Percentiles rank a stretch among this genome's conserved stretches.
These are phyloP conservation scores for Trachelus iudaicus DNA, from an alignment of 2,888 invertebrate species.

Conservation along the genomic window DNA sequence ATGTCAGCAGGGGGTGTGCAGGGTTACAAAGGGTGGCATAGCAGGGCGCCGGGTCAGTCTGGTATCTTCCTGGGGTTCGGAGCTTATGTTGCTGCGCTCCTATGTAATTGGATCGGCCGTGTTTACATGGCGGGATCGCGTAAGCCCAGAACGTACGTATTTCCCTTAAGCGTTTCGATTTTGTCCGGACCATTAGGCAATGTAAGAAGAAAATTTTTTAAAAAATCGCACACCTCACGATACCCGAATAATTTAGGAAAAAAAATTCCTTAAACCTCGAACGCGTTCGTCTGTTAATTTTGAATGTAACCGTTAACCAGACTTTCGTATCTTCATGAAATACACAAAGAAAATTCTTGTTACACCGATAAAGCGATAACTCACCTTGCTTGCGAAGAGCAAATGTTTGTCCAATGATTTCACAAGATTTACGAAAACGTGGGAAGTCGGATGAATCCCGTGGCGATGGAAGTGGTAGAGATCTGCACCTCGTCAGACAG, in stretches of 20 bases:
- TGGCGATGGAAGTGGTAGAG: neutral
- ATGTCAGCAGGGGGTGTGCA: slow-evolving; percentile 3
- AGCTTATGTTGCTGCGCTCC: slow-evolving; percentile 1
- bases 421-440: neutral
- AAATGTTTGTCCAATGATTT: neutral
- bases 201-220: neutral
- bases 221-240: neutral
- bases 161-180: neutral
- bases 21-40: slow-evolving; percentile 1
- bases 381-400: neutral
- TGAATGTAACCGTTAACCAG: neutral
- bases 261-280: neutral
- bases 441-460: neutral
- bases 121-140: slow-evolving; percentile 24
- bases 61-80: slow-evolving; percentile 1
- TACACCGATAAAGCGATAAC: neutral
- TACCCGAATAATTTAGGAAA: neutral
- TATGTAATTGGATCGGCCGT: slow-evolving; percentile 30
- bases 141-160: neutral
- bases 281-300: neutral
- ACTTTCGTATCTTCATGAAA: neutral
- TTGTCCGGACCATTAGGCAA: neutral
- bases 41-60: neutral
- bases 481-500: neutral
- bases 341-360: neutral